Evolutionary conservation across 2,113 vertebrate genomes (phyloP).

Genomic region (Rhabdornis inornatus): DNA sequence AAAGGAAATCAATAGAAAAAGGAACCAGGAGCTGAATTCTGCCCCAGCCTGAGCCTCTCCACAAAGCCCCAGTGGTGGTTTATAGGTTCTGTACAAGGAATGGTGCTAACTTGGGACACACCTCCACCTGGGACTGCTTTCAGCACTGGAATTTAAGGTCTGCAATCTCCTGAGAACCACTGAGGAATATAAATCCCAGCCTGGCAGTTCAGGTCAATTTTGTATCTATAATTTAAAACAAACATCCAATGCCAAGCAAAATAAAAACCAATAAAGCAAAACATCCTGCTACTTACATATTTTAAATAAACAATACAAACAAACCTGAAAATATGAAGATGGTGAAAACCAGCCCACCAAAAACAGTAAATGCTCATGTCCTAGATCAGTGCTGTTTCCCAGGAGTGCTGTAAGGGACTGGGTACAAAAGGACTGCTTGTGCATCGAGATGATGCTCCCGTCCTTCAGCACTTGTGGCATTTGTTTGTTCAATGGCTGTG

Average conservation of each 20-base stretch:
- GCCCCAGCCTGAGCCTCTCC: not conserved
- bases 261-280: not conserved
- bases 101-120: not conserved
- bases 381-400: not conserved
- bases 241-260: not conserved
- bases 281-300: fast-evolving
- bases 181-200: not conserved
- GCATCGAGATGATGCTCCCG: not conserved
- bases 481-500: not conserved
- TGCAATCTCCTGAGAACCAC: not conserved
- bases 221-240: not conserved
- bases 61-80: not conserved
- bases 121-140: not conserved
- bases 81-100: not conserved
- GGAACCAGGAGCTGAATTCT: not conserved
- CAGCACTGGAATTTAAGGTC: not conserved
- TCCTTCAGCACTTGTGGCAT: not conserved
- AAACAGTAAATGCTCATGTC: not conserved
- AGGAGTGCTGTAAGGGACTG: not conserved
- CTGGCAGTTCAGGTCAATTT: not conserved
- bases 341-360: not conserved
- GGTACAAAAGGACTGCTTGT: too few species aligned
- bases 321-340: not conserved
- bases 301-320: not conserved
- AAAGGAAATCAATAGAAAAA: not conserved